Evolutionary conservation across 1,140 invertebrate genomes (phyloP), one percentile per base, ranked within the genome.

Genomic region (Cydia fagiglandana): DNA sequence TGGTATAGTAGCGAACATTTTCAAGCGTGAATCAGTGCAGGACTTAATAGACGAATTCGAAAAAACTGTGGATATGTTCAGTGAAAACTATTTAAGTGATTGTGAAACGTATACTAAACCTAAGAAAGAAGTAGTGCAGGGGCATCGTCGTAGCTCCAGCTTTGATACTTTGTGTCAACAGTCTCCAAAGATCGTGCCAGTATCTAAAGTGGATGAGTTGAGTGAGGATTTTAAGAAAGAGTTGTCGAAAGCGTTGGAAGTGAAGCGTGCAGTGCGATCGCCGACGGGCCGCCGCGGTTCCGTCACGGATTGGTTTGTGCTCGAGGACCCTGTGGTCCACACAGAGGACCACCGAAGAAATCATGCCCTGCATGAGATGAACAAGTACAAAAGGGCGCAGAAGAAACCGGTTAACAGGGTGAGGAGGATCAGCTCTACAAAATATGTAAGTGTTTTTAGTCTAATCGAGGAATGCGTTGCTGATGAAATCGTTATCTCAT

Each of bases 71-170:
- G 91, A 93, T 38, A 77, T 90, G 80, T 93, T 93, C 73, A 90
- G 88, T 82, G 91, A 93, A 75, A 89, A 83, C 76, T 93, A 93
- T 78, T 70, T 86, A 75, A 93, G 91, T 84, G 91, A 93, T 79
- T 85, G 88, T 81, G 91, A 93, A 79, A 85, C 87, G 3, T 93
- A 93, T 41, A 90, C 89, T 0, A 86, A 87, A 74, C 81, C 87
- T 17, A 73, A 79, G 0, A 78, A 76, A 5, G 76, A 84, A 13
- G 74, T 78, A 12, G 68, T 81, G 13, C 76, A 81, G 30, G 83
- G 89, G 73, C 88, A 89, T 64, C 82, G 91, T 1, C 89, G 84
- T 73, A 92, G 90, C 84, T 81, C 82, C 2, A 92, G 90, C 0
- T 91, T 91, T 53, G 85, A 80, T 64, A 83, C 84, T 3, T 41